Conservation (phyloP, 2,888 invertebrate species). For the Syritta pipiens region DNA sequence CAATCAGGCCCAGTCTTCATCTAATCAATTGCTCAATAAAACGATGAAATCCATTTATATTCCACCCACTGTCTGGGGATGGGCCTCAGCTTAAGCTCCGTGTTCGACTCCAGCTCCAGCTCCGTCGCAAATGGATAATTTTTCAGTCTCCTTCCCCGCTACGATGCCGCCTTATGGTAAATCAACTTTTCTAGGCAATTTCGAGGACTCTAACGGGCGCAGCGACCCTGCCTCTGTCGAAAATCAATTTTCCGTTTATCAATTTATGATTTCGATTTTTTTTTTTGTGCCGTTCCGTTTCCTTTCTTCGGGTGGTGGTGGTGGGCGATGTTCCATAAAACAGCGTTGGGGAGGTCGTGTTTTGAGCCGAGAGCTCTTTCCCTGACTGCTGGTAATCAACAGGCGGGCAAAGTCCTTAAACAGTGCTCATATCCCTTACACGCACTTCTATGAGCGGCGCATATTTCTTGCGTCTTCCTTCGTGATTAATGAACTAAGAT, state of each 20-base stretch:
- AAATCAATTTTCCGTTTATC: conserved; percentile 53
- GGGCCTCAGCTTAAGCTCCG: too few species aligned
- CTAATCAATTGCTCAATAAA: conserved; percentile 60
- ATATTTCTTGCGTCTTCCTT: conserved; percentile 26
- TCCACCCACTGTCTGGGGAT: background rate
- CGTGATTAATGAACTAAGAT: conserved; percentile 66
- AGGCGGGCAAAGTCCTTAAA: conserved; percentile 31
- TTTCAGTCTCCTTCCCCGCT: conserved; percentile 18
- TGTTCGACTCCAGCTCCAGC: background rate
- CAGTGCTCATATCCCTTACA: conserved; percentile 24
- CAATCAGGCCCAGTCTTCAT: conserved; percentile 31
- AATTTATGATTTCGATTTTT: conserved; percentile 43
- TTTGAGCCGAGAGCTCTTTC: too few species aligned
- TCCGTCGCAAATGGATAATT: conserved; percentile 37
- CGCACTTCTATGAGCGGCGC: conserved; percentile 38
- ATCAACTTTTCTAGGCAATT: conserved; percentile 61
- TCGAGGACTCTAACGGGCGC: conserved; percentile 34
- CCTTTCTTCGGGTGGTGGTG: too few species aligned
- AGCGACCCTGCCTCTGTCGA: conserved; percentile 1
- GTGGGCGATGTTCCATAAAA: too few species aligned
- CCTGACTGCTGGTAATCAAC: conserved; percentile 20
- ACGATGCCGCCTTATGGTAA: conserved; percentile 39
- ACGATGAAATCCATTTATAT: conserved; percentile 50
- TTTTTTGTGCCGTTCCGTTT: too few species aligned
- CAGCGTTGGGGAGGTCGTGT: too few species aligned